Percentiles rank a stretch among this genome's conserved stretches.
Evolutionary conservation across 92 coral and sea anemone genomes (phyloP).

Genomic region (Bergia puertoricense): DNA sequence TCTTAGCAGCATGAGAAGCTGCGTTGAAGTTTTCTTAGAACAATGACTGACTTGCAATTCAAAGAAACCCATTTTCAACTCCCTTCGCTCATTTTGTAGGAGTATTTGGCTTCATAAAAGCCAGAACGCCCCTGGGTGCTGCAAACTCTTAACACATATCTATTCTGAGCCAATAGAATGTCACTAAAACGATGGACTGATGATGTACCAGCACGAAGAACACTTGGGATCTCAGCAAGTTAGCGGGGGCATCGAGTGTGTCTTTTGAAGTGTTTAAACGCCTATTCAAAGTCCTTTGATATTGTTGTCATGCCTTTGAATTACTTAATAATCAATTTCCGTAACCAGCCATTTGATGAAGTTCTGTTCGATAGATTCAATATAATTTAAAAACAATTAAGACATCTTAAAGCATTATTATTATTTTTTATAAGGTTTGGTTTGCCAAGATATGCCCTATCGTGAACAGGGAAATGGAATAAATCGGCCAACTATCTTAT

Average conservation of each 20-base stretch:
- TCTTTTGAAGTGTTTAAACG: slow-evolving; percentile 7
- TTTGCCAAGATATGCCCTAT: not conserved
- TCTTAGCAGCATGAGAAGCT: not conserved
- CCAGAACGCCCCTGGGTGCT: slow-evolving; percentile 41
- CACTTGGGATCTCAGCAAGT: not conserved
- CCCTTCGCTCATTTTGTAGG: slow-evolving; percentile 9
- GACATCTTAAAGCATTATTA: slow-evolving; percentile 30
- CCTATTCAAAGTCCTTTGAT: not conserved
- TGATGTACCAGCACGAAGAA: not conserved
- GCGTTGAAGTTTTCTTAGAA: not conserved
- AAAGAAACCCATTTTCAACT: not conserved
- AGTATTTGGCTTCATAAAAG: not conserved
- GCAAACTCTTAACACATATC: slow-evolving; percentile 6
- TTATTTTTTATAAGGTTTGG: slow-evolving; percentile 15
- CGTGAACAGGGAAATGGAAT: not conserved
- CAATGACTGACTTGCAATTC: slow-evolving; percentile 14
- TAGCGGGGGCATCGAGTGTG: not conserved
- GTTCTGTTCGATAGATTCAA: slow-evolving; percentile 7
- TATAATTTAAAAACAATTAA: slow-evolving; percentile 39
- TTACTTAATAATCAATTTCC: slow-evolving; percentile 26
- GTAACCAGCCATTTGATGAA: slow-evolving; percentile 28
- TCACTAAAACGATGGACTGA: slow-evolving; percentile 4
- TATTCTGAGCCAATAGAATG: slow-evolving; percentile 7
- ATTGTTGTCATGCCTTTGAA: slow-evolving; percentile 2
- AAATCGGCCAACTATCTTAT: not conserved